Conservation (phyloP, 2,797 vertebrate genomes). For the Agapornis canus region DNA sequence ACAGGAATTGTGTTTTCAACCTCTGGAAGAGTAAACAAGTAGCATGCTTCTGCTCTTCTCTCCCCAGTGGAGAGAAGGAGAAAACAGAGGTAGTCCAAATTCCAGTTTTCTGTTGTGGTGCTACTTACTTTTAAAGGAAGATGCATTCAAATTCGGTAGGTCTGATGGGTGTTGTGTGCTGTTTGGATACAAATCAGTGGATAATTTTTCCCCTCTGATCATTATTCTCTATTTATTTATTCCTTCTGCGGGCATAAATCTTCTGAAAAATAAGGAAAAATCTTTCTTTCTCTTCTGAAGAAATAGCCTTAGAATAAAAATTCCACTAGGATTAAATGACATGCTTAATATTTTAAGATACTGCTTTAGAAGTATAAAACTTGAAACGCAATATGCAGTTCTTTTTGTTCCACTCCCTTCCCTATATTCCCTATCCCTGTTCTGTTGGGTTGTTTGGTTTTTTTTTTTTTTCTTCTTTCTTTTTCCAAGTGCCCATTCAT, state of each 20-base stretch:
- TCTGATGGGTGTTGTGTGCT: accelerated
- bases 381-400: background rate
- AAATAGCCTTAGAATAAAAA: background rate
- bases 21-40: background rate
- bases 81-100: background rate
- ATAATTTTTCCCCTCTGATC: background rate
- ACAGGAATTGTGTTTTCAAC: background rate
- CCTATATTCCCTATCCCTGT: accelerated
- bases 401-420: background rate
- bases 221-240: background rate
- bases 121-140: background rate
- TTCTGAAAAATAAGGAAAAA: background rate
- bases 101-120: background rate
- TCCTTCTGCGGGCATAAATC: background rate
- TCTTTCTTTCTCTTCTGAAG: background rate
- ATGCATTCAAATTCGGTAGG: background rate
- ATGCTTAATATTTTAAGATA: background rate
- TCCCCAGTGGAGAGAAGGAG: background rate
- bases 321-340: background rate
- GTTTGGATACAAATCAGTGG: background rate
- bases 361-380: background rate
- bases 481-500: background rate
- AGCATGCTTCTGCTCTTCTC: background rate
- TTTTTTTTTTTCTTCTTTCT: background rate
- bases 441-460: background rate